Percentiles rank a stretch among this genome's conserved stretches.
phyloP scores from a whole-genome alignment of 2,888 invertebrate species.

The Trissolcus brochymenae region DNA sequence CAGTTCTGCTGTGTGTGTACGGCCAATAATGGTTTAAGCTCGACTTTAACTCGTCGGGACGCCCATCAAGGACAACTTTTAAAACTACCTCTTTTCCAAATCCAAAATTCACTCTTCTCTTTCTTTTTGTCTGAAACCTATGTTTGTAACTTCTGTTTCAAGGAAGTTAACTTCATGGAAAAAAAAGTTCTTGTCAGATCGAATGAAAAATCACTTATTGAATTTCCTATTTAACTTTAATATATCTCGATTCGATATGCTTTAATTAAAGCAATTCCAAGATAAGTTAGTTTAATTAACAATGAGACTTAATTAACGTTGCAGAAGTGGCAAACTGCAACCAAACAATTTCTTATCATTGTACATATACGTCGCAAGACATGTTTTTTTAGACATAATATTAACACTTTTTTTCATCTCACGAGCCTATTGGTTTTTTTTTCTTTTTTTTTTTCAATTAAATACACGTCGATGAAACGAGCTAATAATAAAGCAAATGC shows the following conservation, averaged over 20 bases:
- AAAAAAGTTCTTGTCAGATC: too few species aligned
- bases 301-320: too few species aligned
- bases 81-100: background rate
- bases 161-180: too few species aligned
- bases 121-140: background rate
- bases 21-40: slow-evolving; percentile 34
- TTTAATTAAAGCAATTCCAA: too few species aligned
- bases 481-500: background rate
- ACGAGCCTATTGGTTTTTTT: too few species aligned
- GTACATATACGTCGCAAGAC: too few species aligned
- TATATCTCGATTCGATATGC: background rate
- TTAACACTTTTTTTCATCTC: too few species aligned
- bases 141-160: background rate
- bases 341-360: too few species aligned
- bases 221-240: background rate
- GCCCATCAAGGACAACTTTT: slow-evolving; percentile 4
- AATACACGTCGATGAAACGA: background rate
- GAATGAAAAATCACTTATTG: background rate
- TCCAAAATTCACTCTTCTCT: background rate
- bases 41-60: slow-evolving; percentile 16
- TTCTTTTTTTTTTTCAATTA: too few species aligned
- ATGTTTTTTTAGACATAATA: too few species aligned
- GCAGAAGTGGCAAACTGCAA: too few species aligned
- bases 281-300: too few species aligned
- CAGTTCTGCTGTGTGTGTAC: slow-evolving; percentile 37